These are phyloP conservation scores for Euplexia lucipara DNA, from an alignment of 2,888 invertebrate species.

Conservation along the genomic window DNA sequence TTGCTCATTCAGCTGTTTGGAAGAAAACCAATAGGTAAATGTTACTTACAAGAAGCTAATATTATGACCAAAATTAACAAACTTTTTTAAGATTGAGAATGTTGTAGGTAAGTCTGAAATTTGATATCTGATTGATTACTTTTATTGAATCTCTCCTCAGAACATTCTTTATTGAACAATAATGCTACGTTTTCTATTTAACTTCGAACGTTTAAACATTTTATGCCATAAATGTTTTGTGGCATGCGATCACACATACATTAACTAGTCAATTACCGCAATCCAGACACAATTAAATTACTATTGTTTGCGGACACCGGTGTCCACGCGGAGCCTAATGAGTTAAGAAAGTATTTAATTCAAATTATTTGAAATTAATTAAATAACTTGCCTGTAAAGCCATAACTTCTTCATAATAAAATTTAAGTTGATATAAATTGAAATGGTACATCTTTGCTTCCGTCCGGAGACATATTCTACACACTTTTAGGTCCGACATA, in stretches of 20 bases:
- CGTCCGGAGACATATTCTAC: slow-evolving; percentile 79
- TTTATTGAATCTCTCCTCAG: neutral
- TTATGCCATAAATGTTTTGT: too few species aligned
- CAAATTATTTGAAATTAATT: neutral
- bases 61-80: too few species aligned
- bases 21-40: neutral
- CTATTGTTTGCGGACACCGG: too few species aligned
- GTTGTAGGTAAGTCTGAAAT: too few species aligned
- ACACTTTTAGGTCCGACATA: slow-evolving; percentile 77
- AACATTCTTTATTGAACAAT: neutral
- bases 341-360: neutral
- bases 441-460: slow-evolving; percentile 75
- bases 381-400: slow-evolving; percentile 71
- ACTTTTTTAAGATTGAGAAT: too few species aligned
- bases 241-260: too few species aligned
- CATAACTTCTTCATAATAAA: slow-evolving; percentile 81
- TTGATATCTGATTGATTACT: too few species aligned
- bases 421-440: slow-evolving; percentile 74
- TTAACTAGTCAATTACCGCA: too few species aligned
- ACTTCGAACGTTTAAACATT: neutral
- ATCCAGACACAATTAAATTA: too few species aligned
- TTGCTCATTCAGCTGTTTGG: slow-evolving; percentile 64
- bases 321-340: neutral
- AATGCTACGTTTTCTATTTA: neutral
- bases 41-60: neutral